These are phyloP conservation scores for Trachelus tabidus DNA, from an alignment of 2,888 invertebrate genomes.

Conservation along the genomic window DNA sequence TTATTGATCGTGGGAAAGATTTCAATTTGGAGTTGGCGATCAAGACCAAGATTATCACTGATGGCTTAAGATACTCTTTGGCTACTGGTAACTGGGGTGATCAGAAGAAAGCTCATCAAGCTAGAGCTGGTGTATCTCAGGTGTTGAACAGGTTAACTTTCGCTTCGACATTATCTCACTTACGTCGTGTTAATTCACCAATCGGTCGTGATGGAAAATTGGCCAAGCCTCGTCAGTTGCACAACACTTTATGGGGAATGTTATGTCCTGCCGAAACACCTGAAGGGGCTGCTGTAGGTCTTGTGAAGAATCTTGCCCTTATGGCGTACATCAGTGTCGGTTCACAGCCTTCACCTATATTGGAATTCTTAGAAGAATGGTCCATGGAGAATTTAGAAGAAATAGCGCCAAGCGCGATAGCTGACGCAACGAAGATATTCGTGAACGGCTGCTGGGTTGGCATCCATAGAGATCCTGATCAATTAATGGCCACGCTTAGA, in stretches of 20 bases:
- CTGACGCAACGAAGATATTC: constrained; percentile 99
- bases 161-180: constrained; percentile 98
- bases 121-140: constrained; percentile 93
- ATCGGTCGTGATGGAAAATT: constrained; percentile 99
- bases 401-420: constrained; percentile 98
- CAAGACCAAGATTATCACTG: constrained; percentile 97
- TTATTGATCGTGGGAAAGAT: constrained; percentile 98
- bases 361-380: constrained; percentile 99
- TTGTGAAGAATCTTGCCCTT: constrained; percentile 98
- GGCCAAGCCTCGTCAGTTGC: constrained; percentile 98
- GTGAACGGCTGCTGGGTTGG: constrained; percentile 99
- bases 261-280: constrained; percentile 99
- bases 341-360: constrained; percentile 97
- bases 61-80: constrained; percentile 96
- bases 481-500: constrained; percentile 95
- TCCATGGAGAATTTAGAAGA: constrained; percentile 99
- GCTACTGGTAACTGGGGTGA: constrained; percentile 99
- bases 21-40: constrained; percentile 97
- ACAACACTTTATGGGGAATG: constrained; percentile 99
- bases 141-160: constrained; percentile 98
- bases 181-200: constrained; percentile 97
- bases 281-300: constrained; percentile 95
- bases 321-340: constrained; percentile 99
- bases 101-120: constrained; percentile 99
- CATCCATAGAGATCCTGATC: constrained; percentile 98